A percentile compares a stretch with the other conserved stretches of the same genome.
These are phyloP conservation scores for Wasmannia auropunctata DNA, from an alignment of 1,140 invertebrate species.

Conservation along the genomic window DNA sequence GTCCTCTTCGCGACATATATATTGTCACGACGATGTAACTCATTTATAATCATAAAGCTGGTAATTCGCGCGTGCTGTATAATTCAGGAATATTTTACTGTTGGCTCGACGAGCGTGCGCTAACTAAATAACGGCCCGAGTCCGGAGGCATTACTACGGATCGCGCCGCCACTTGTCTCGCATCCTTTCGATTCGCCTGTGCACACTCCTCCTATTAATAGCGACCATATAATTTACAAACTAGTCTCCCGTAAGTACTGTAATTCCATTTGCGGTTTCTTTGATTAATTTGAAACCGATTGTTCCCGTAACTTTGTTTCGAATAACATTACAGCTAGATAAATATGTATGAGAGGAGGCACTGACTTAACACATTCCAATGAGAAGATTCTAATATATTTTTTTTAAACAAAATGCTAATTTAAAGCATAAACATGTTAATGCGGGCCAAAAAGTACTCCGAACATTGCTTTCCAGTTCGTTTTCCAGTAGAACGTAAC, in stretches of 20 bases:
- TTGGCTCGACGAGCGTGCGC: slow-evolving; percentile 45
- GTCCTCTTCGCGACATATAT: slow-evolving; percentile 47
- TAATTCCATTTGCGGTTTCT: background rate
- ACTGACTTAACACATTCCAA: background rate
- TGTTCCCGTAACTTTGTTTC: background rate
- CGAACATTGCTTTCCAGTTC: background rate
- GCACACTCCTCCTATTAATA: slow-evolving; percentile 16
- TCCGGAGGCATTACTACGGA: slow-evolving; percentile 23
- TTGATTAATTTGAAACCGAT: slow-evolving; percentile 16
- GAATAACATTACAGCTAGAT: background rate
- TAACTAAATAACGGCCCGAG: slow-evolving; percentile 49
- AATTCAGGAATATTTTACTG: slow-evolving; percentile 56
- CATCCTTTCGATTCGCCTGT: slow-evolving; percentile 16
- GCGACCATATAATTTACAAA: slow-evolving; percentile 24
- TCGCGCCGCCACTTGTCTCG: slow-evolving; percentile 30
- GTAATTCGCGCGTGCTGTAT: slow-evolving; percentile 58
- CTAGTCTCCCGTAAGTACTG: background rate
- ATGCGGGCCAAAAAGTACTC: background rate
- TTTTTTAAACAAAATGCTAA: background rate
- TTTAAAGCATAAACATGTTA: background rate
- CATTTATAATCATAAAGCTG: slow-evolving; percentile 58
- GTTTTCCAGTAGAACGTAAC: background rate
- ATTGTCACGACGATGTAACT: slow-evolving; percentile 52
- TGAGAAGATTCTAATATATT: background rate
- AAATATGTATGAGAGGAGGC: background rate